Base-by-base conservation (phyloP, 2,797 vertebrate species). In the Staurois parvus region DNA sequence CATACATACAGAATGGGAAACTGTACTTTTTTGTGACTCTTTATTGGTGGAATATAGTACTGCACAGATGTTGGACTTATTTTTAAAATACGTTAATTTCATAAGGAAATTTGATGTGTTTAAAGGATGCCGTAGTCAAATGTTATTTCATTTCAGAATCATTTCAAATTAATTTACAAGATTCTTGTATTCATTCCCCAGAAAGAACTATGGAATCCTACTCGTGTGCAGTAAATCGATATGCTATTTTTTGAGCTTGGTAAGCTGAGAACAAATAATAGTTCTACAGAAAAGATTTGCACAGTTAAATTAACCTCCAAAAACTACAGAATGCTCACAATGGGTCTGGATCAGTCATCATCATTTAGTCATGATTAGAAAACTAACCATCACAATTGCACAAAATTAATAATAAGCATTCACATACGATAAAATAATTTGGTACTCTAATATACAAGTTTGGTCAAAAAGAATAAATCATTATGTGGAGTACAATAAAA, bases 211-310 rank as follows among this genome's bases (percentile, higher is more conserved):
- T 88, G 87, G 88, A 92, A 72, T 85, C 87, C 69, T 66, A 56
- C 67, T 89, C 83, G 76, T 84, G 73, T 79, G 59, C 86, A 88
- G 88, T 82, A 89, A 91, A 91, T 93, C 91, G 86, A 90, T 91
- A 89, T 90, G 89, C 85, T 87, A 86, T 79, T 87, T 37, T 77
- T 76, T 28, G 84, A 86, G 90, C 83, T 85, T 87, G 87, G 87
- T 75, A 88, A 91, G 84, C 86, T 88, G 87, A 90, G 89, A 89
- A 88, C 91, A 92, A 93, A 90, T 76, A 81, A 40, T 72, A 88
- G 24, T 4, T 56, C 9, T 62, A 67, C 88, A 79, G 87, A 28
- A 42, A 88, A 75, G 37, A 52, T 69, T 37, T 40, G 40, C 15
- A 59, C 48, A 89, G 89, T 76, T 62, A 83, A 91, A 87, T 21